Evolutionary conservation across 2,113 vertebrate species (phyloP).

Genomic region (Megaptera novaeangliae): DNA sequence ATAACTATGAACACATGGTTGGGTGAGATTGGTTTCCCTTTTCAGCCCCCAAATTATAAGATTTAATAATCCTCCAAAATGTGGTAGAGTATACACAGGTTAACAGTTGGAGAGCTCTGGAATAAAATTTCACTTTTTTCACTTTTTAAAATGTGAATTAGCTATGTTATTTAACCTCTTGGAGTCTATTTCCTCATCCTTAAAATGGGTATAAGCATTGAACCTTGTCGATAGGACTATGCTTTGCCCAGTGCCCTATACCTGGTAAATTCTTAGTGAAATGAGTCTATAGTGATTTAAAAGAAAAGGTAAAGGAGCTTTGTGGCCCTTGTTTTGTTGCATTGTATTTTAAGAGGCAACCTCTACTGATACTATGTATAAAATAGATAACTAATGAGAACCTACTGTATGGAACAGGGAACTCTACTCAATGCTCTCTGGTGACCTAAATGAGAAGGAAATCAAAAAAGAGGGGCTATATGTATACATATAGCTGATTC

Average conservation of each 20-base stretch:
- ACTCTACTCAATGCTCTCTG: too few relatives aligned
- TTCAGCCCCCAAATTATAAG: neutral
- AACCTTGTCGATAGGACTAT: neutral
- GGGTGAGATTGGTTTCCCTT: neutral
- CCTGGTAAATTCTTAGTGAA: neutral
- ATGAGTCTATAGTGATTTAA: neutral
- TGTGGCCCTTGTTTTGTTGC: neutral
- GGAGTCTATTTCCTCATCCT: neutral
- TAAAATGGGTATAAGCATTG: neutral
- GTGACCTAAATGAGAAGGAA: too few relatives aligned
- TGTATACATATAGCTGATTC: too few relatives aligned
- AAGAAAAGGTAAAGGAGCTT: accelerated
- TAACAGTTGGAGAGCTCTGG: neutral
- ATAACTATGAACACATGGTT: neutral
- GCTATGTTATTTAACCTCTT: neutral
- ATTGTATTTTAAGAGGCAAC: neutral
- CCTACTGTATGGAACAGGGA: too few relatives aligned
- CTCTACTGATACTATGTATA: too few relatives aligned
- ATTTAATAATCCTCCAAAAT: neutral
- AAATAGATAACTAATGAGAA: too few relatives aligned
- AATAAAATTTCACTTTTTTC: neutral
- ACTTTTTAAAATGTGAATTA: neutral
- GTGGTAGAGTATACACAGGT: neutral
- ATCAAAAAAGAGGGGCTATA: too few relatives aligned
- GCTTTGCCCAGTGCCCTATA: neutral